These are phyloP conservation scores for Hydrotaea cyrtoneurina DNA, from an alignment of 2,888 invertebrate species.

Conservation along the genomic window DNA sequence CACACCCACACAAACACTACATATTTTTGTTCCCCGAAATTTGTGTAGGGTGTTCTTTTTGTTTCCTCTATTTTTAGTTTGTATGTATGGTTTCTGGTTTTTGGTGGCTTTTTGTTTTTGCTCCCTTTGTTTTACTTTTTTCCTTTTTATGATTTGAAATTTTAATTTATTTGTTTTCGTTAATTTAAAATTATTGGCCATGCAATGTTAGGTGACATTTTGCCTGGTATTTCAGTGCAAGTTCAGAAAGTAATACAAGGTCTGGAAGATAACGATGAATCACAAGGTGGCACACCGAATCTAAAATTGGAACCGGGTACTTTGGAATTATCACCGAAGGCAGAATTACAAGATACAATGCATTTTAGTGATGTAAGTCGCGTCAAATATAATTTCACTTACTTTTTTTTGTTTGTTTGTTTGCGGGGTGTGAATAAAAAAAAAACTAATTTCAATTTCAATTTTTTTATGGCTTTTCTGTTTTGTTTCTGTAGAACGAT, in stretches of 20 bases:
- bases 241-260: conserved; percentile 81
- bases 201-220: conserved; percentile 79
- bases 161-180: conserved; percentile 63
- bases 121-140: conserved; percentile 54
- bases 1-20: conserved; percentile 6
- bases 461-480: conserved; percentile 46
- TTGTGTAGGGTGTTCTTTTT: background rate
- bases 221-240: conserved; percentile 81
- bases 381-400: background rate
- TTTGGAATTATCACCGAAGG: conserved; percentile 81
- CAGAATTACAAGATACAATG: conserved; percentile 80
- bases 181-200: conserved; percentile 73
- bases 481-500: conserved; percentile 74
- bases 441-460: conserved; percentile 28
- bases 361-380: conserved; percentile 77
- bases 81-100: conserved; percentile 67
- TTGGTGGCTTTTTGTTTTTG: conserved; percentile 39
- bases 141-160: conserved; percentile 68
- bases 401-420: background rate
- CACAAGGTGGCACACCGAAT: conserved; percentile 80
- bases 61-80: conserved; percentile 1
- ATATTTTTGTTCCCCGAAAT: too few relatives aligned
- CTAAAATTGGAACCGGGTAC: conserved; percentile 81
- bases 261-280: conserved; percentile 80
- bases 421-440: conserved; percentile 22